Evolutionary conservation across 1,140 invertebrate species (phyloP).

Genomic region (Bactericera cockerelli): DNA sequence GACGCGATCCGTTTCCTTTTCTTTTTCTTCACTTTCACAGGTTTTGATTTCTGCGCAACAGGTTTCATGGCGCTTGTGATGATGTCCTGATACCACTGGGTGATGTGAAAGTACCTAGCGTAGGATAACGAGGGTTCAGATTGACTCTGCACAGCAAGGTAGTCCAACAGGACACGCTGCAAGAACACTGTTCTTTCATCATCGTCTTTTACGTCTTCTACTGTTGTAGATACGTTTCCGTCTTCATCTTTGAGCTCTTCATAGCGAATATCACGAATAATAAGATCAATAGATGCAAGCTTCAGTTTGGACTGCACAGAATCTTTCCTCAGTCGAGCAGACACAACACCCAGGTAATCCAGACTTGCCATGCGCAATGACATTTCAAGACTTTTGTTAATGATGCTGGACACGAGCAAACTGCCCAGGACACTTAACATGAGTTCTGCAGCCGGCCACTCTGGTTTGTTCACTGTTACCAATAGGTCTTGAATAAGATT

Average conservation of each 20-base stretch:
- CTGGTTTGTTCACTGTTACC: conserved; percentile 94
- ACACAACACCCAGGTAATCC: conserved; percentile 94
- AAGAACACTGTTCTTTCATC: conserved; percentile 77
- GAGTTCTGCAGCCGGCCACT: conserved; percentile 96
- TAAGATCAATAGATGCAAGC: conserved; percentile 79
- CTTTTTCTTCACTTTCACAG: conserved; percentile 31
- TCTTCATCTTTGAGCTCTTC: conserved; percentile 67
- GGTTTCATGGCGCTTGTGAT: conserved; percentile 50
- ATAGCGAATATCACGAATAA: conserved; percentile 73
- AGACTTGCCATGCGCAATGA: conserved; percentile 86
- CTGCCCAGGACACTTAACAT: conserved; percentile 84
- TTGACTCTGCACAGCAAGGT: conserved; percentile 83
- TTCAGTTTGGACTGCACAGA: conserved; percentile 78
- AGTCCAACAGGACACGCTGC: conserved; percentile 87
- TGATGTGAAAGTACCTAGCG: conserved; percentile 87
- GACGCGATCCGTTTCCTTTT: conserved; percentile 37
- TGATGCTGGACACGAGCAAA: conserved; percentile 64
- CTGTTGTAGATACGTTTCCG: conserved; percentile 22
- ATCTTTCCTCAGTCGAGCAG: conserved; percentile 84
- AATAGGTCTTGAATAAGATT: conserved; percentile 97
- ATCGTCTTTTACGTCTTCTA: conserved; percentile 42
- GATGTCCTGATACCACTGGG: conserved; percentile 91
- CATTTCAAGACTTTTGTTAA: conserved; percentile 94
- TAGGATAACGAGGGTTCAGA: conserved; percentile 75
- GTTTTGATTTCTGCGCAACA: conserved; percentile 24